phyloP scores from a whole-genome alignment of 1,140 invertebrate genomes.

The Pararge aegeria region DNA sequence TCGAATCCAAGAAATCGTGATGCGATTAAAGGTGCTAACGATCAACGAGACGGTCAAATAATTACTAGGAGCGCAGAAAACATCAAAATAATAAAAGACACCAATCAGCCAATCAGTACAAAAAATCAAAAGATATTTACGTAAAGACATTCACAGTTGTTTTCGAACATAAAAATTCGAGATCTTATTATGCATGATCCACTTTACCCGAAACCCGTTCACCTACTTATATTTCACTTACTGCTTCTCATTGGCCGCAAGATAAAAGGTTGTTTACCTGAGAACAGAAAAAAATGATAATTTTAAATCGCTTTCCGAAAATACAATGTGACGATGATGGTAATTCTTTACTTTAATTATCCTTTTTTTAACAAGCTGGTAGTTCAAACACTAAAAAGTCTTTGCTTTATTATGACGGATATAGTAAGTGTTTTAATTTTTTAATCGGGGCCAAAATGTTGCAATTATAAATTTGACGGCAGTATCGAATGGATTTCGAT shows the following conservation, averaged over 20 bases:
- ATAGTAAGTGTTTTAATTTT: too few relatives aligned
- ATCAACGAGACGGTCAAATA: too few relatives aligned
- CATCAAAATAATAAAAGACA: neutral
- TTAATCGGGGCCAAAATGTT: too few relatives aligned
- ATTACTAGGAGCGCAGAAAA: neutral
- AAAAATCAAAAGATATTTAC: slow-evolving; percentile 10
- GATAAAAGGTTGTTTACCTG: slow-evolving; percentile 35
- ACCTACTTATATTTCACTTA: slow-evolving; percentile 30
- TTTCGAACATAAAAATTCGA: neutral
- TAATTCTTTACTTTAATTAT: too few relatives aligned
- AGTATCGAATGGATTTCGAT: too few relatives aligned
- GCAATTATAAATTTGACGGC: too few relatives aligned
- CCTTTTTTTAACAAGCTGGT: too few relatives aligned
- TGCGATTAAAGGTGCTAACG: neutral
- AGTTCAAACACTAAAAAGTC: too few relatives aligned
- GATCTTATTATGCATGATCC: slow-evolving; percentile 8
- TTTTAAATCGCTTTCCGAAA: neutral
- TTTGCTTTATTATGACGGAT: too few relatives aligned
- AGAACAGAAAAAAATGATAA: slow-evolving; percentile 24
- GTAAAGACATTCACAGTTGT: slow-evolving; percentile 10
- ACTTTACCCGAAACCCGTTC: slow-evolving; percentile 26
- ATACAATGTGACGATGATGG: neutral
- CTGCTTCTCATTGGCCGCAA: slow-evolving; percentile 12
- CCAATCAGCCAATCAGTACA: neutral
- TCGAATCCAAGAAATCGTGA: neutral